These are phyloP conservation scores for Dilophus febrilis DNA, from an alignment of 2,888 invertebrate species.

Conservation along the genomic window DNA sequence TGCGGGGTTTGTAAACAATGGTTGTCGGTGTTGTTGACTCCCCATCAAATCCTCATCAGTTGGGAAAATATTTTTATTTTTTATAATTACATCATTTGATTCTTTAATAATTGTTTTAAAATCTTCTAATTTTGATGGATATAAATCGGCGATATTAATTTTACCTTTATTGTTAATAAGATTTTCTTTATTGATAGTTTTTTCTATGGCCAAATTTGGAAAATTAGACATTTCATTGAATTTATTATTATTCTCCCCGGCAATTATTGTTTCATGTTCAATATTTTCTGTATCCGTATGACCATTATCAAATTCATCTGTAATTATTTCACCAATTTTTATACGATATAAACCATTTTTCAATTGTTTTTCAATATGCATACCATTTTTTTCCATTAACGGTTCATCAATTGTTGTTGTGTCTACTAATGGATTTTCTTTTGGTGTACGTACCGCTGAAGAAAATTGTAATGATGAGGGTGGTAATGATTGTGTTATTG, in stretches of 20 bases:
- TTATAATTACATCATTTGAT: constrained; percentile 19
- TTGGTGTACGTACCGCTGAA: neutral
- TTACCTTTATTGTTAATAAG: constrained; percentile 14
- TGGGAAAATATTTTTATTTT: constrained; percentile 11
- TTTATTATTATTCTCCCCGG: neutral
- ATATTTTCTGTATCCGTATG: constrained; percentile 9
- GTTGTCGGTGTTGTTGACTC: constrained; percentile 7
- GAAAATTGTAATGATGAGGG: no score
- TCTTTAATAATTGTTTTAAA: constrained; percentile 21
- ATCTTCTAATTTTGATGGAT: constrained; percentile 25
- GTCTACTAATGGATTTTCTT: neutral
- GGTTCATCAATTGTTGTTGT: neutral
- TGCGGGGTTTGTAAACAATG: constrained; percentile 7
- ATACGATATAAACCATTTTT: constrained; percentile 23
- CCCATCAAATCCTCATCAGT: neutral
- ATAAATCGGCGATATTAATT: constrained; percentile 25
- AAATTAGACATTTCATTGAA: neutral
- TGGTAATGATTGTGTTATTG: no score
- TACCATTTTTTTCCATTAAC: constrained; percentile 8
- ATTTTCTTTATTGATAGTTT: constrained; percentile 6
- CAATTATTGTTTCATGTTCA: constrained; percentile 2
- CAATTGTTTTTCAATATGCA: constrained; percentile 16
- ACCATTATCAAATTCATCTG: constrained; percentile 16
- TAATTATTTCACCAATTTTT: constrained; percentile 21
- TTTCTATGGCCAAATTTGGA: constrained; percentile 1